Base-by-base conservation (phyloP, 2,888 invertebrate species). In the Drosophila anceps region DNA sequence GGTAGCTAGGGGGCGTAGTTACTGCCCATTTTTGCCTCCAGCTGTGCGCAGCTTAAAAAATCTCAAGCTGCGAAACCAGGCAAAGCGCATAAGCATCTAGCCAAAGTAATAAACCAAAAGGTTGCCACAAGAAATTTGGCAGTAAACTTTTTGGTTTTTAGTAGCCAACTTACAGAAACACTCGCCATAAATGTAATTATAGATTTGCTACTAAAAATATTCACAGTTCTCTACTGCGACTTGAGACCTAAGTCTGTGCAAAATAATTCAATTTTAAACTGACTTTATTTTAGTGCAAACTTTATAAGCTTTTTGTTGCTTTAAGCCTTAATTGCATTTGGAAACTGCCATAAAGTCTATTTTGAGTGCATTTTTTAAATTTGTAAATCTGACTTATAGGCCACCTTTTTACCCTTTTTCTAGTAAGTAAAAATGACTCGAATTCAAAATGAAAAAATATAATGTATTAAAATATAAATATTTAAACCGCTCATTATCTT, bases 61-160 rank as follows among this genome's bases (percentile, higher is more conserved):
- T 18, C 27, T 9, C 48, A 20, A 20, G 18, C 31, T 18, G n/a
- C 18, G 31, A 20, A 20, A 0, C 50, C 33, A 20, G 33, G 50
- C 20, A 13, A 33, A 13, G 68, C 58, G 82, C 82, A 68, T 76
- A 64, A 53, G 64, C 83, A 79, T 78, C 20, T 81, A 85, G 70
- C 73, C 80, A 70, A 76, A 79, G 80, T 85, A 88, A 88, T 82
- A 85, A 88, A 88, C 66, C 69, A 85, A 79, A 74, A 79, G 73
- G 69, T 82, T 70, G 82, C 71, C 77, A 82, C 62, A 75, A 75
- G 73, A 81, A 81, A 84, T 65, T 66, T 73, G 58, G 63, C 67
- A 55, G 70, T 69, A 60, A 61, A 67, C 69, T 79, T 65, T 18
- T 51, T 12, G 18, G 7, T 8, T 69, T 63, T 69, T 13, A 51